Percentiles rank a stretch among this genome's conserved stretches.
phyloP scores from a whole-genome alignment of 1,140 invertebrate species.

The Pseudomyrmex dendroicus region DNA sequence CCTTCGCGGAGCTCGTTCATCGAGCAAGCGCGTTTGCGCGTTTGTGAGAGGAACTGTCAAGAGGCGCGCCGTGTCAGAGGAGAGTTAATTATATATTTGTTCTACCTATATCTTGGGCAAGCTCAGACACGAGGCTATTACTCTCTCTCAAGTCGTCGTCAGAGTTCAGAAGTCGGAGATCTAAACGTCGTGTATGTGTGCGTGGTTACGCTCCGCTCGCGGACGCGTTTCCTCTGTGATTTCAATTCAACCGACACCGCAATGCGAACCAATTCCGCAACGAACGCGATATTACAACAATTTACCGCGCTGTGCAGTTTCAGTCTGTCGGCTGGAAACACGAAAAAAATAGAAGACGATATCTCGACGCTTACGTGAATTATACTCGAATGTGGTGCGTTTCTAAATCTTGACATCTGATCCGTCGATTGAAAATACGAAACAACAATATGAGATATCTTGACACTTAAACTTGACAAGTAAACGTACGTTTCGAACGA shows the following conservation, averaged over 20 bases:
- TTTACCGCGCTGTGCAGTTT: not conserved
- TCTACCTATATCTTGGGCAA: slow-evolving; percentile 43
- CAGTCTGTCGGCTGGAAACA: not conserved
- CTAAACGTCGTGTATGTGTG: not conserved
- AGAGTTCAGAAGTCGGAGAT: slow-evolving; percentile 1
- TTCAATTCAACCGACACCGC: slow-evolving; percentile 20
- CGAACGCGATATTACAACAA: slow-evolving; percentile 15
- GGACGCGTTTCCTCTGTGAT: slow-evolving; percentile 26
- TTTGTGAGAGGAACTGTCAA: slow-evolving; percentile 10
- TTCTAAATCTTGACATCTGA: too few relatives aligned
- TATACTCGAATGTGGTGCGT: too few relatives aligned
- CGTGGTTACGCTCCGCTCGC: slow-evolving; percentile 34
- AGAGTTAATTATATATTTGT: slow-evolving; percentile 58
- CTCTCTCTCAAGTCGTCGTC: not conserved
- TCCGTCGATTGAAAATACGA: not conserved
- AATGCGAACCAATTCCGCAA: slow-evolving; percentile 26
- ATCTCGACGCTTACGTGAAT: too few relatives aligned
- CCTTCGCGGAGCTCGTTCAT: not conserved
- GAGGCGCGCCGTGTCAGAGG: not conserved
- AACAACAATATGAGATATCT: not conserved
- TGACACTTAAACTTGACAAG: not conserved
- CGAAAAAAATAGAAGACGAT: too few relatives aligned
- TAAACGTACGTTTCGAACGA: too few relatives aligned
- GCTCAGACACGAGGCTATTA: slow-evolving; percentile 42
- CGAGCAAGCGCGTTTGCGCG: slow-evolving; percentile 19